Percentiles rank a stretch among this genome's conserved stretches.
phyloP scores from a whole-genome alignment of 2,888 invertebrate genomes.

The Cryptus armator region DNA sequence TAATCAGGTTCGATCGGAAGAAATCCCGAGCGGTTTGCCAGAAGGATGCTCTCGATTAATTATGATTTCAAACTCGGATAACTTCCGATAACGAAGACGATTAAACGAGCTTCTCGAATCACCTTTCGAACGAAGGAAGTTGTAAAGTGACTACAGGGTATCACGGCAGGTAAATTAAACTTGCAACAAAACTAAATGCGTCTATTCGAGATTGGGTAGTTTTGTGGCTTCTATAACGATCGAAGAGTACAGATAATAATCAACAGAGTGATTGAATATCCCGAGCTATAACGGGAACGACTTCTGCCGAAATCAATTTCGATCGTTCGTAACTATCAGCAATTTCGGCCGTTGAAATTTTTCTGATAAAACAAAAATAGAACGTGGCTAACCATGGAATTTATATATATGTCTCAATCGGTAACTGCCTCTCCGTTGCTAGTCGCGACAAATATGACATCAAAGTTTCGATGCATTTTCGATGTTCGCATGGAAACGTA shows the following conservation, averaged over 20 bases:
- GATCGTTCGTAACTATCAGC: background rate
- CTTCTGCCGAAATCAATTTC: conserved; percentile 6
- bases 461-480: conserved; percentile 65
- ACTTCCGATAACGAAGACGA: conserved; percentile 46
- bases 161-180: background rate
- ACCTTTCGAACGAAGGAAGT: background rate
- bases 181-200: conserved; percentile 33
- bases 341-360: background rate
- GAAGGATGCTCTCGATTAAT: conserved; percentile 37
- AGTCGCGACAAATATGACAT: conserved; percentile 24
- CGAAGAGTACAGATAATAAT: conserved; percentile 60
- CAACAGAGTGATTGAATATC: conserved; percentile 29
- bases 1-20: background rate
- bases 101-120: conserved; percentile 45
- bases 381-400: background rate
- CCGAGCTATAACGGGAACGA: conserved; percentile 45
- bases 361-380: background rate
- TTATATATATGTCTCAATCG: background rate
- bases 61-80: conserved; percentile 42
- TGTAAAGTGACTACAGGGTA: conserved; percentile 10
- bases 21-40: background rate
- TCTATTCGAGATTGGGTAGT: conserved; percentile 65
- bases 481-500: conserved; percentile 53
- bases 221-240: conserved; percentile 56
- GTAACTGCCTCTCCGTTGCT: background rate